Evolutionary conservation across 2,888 invertebrate genomes (phyloP).

Genomic region (Dolomedes plantarius): DNA sequence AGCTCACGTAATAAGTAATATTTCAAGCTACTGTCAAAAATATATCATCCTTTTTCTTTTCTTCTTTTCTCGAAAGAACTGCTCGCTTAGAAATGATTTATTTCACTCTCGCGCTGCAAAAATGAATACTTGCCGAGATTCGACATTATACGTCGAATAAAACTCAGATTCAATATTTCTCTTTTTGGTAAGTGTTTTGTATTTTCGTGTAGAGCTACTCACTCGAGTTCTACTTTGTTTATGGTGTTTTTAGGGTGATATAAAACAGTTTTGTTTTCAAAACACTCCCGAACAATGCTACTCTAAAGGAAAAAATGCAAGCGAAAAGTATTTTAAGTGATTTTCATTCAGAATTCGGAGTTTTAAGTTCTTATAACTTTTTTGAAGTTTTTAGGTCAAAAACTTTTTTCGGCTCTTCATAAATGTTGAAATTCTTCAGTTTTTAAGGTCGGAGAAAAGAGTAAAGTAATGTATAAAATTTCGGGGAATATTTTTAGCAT

Average conservation of each 20-base stretch:
- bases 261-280: neutral
- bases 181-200: neutral
- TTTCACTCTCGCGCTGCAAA: neutral
- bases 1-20: constrained; percentile 30
- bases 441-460: no score
- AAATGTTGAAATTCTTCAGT: no score
- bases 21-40: constrained; percentile 39
- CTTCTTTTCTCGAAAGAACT: constrained; percentile 14
- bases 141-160: neutral
- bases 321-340: neutral
- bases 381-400: neutral
- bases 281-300: neutral
- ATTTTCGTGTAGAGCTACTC: neutral
- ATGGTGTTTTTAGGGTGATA: neutral
- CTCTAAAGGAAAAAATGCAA: neutral
- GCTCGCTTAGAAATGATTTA: constrained; percentile 41
- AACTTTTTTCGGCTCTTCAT: neutral
- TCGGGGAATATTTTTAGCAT: no score
- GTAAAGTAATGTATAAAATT: no score
- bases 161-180: neutral
- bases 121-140: constrained; percentile 10
- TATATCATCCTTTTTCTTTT: constrained; percentile 1
- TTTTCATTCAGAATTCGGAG: neutral
- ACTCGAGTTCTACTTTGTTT: neutral
- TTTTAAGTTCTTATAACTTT: neutral